Conservation (phyloP, 2,113 vertebrate genomes). For the Gymnogyps californianus region DNA sequence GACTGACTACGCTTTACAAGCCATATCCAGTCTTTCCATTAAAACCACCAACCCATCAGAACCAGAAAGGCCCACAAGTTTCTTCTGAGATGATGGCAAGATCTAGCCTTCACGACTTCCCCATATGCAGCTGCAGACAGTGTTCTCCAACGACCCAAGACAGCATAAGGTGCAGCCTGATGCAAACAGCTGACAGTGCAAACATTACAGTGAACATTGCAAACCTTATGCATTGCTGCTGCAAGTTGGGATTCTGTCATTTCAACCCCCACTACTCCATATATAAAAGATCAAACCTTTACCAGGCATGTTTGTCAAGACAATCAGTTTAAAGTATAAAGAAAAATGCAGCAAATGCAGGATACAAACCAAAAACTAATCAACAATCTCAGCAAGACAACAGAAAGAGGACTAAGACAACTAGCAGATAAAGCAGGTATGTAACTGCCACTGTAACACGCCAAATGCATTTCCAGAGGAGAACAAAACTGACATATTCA, state of each 20-base stretch:
- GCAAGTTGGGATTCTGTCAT: not conserved
- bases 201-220: not conserved
- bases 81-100: not conserved
- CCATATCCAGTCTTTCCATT: not conserved
- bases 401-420: not conserved
- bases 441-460: not conserved
- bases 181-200: not conserved
- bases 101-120: not conserved
- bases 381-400: not conserved
- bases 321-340: not conserved
- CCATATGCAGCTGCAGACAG: not conserved
- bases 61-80: not conserved
- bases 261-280: not conserved
- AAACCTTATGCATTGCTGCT: not conserved
- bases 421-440: not conserved
- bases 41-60: not conserved
- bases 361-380: not conserved
- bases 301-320: not conserved
- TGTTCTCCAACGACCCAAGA: not conserved
- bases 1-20: constrained; percentile 3
- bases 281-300: not conserved
- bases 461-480: not conserved
- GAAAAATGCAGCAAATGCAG: not conserved
- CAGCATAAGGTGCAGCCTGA: not conserved
- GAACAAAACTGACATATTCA: not conserved